Evolutionary conservation across 1,140 invertebrate genomes (phyloP), one percentile per base, ranked within the genome.

Genomic region (Panagrolaimus sp.): DNA sequence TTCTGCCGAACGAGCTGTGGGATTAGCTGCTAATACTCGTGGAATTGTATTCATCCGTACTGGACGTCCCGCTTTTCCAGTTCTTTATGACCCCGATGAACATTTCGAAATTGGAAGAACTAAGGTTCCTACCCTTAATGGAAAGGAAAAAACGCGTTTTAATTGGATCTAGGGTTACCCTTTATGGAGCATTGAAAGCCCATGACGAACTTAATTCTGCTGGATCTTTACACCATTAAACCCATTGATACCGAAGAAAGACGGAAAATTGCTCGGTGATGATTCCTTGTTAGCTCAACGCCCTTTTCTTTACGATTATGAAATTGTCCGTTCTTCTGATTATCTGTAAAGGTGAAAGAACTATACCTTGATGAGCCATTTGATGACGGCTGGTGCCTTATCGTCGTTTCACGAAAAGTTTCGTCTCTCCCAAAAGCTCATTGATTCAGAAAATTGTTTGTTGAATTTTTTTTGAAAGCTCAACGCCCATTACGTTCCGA

Each of bases 21-120:
- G 98, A 86, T 82, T 98, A 65, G 94, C 95, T 17, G 95, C 95
- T 68, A 97, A 97, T 83, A 95, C 90, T 1, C 89, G 90, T 76
- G 96, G 96, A 43, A 90, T 98, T 77, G 94, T 92, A 79, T 98
- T 95, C 85, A 94, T 96, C 76, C 88, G 96, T 73, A 96, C 93
- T 44, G 96, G 93, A 43, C 87, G 96, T 26, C 94, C 96, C 55
- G 90, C 90, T 73, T 93, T 92, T 0, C 83, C 89, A 38, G 88
- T 97, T 43, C 84, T 98, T 26, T 98, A 98, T 84, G 86, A 88
- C 43, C 94, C 93, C 83, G 88, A 94, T 73, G 90, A 94, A 76
- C 77, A 84, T 2, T 94, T 99, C 84, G 85, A 88, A 80, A 87
- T 90, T 81, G 86, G 85, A 64, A 84, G 88, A 80, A 85, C 84